phyloP scores from a whole-genome alignment of 2,888 invertebrate genomes.

The Campopleginae sp. region DNA sequence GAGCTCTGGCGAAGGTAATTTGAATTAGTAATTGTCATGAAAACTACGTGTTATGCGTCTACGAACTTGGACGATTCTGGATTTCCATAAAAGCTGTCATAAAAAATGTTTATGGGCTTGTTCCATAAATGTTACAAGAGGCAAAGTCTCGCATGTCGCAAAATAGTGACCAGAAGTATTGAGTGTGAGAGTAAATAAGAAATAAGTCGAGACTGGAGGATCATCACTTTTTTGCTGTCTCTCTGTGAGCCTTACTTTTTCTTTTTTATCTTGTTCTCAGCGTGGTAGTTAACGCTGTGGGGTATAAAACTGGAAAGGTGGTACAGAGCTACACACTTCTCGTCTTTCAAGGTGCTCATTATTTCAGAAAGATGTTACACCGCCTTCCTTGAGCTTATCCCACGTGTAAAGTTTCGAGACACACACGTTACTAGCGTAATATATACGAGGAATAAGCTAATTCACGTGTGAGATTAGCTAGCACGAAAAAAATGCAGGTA shows the following conservation, averaged over 20 bases:
- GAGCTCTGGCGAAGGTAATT: not conserved
- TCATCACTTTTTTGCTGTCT: conserved; percentile 60
- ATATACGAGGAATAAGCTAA: conserved; percentile 18
- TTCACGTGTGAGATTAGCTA: conserved; percentile 9
- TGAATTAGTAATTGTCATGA: conserved; percentile 12
- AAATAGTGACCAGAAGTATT: conserved; percentile 44
- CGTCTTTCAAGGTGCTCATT: conserved; percentile 76
- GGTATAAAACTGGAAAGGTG: conserved; percentile 62
- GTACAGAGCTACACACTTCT: conserved; percentile 69
- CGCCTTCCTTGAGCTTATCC: conserved; percentile 35
- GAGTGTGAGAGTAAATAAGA: conserved; percentile 51
- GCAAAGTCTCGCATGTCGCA: conserved; percentile 25
- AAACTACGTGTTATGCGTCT: not conserved
- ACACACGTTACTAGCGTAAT: conserved; percentile 26
- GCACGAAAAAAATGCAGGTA: not conserved
- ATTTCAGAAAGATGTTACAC: conserved; percentile 72
- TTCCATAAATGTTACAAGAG: conserved; percentile 45
- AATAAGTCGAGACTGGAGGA: conserved; percentile 24
- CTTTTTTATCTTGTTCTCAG: conserved; percentile 4
- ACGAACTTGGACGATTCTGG: not conserved
- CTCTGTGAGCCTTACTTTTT: not conserved
- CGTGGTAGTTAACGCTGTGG: conserved; percentile 30
- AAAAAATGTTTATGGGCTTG: conserved; percentile 3
- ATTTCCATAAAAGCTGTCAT: not conserved
- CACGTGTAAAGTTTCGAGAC: conserved; percentile 23